These are phyloP conservation scores for Sitta europaea DNA, from an alignment of 2,113 vertebrate species.

Conservation along the genomic window DNA sequence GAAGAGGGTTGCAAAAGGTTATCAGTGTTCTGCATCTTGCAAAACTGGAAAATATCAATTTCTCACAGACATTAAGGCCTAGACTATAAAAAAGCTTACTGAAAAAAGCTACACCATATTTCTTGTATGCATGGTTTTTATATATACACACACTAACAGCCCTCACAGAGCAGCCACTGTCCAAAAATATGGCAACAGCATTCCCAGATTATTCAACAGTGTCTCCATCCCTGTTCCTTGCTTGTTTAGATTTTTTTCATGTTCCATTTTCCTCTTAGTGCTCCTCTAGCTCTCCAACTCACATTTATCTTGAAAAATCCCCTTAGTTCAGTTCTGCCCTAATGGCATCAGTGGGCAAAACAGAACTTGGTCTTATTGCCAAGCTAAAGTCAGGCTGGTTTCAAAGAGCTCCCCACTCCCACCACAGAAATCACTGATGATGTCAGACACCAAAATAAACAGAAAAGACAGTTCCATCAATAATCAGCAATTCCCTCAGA, in stretches of 20 bases:
- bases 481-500: background rate
- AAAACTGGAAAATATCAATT: constrained; percentile 26
- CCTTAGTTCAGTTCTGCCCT: background rate
- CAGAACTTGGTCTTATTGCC: background rate
- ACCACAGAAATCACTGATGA: background rate
- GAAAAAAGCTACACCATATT: background rate
- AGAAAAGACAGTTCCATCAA: background rate
- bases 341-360: background rate
- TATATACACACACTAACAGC: background rate
- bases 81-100: background rate
- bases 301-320: background rate
- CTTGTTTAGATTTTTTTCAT: background rate
- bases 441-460: background rate
- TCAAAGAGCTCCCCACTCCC: background rate
- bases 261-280: background rate
- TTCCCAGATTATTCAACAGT: background rate
- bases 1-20: constrained; percentile 3
- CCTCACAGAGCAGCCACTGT: background rate
- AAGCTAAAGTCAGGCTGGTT: background rate
- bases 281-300: background rate
- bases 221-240: background rate
- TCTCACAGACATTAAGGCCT: constrained; percentile 10
- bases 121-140: background rate
- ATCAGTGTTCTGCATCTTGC: constrained; percentile 24
- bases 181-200: background rate